Percentiles rank a stretch among this genome's conserved stretches.
Conservation (phyloP, 92 coral and sea anemone species). For the Scolanthus callimorphus region DNA sequence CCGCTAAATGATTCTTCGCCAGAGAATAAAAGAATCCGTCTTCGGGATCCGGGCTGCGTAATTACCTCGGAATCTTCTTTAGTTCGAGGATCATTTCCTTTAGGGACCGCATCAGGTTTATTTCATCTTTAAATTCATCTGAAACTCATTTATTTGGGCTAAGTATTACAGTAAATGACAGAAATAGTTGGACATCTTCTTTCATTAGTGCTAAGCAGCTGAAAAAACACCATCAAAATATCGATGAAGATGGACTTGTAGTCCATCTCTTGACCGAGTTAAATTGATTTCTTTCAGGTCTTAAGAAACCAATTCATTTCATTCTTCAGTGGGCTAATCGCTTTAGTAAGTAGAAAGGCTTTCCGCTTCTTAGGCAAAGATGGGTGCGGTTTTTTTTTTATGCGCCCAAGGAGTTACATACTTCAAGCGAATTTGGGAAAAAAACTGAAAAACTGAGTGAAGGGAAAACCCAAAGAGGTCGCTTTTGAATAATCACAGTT, state of each 20-base stretch:
- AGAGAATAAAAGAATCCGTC: too few relatives aligned
- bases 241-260: slow-evolving; percentile 16
- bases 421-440: too few relatives aligned
- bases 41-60: too few relatives aligned
- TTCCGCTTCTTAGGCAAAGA: background rate
- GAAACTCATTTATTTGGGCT: slow-evolving; percentile 15
- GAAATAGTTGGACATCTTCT: slow-evolving; percentile 12
- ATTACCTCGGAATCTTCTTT: slow-evolving; percentile 8
- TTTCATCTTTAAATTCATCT: slow-evolving; percentile 26
- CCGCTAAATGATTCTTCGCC: too few relatives aligned
- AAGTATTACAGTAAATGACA: slow-evolving; percentile 3
- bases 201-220: slow-evolving; percentile 30
- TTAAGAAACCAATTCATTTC: slow-evolving; percentile 15
- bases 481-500: too few relatives aligned
- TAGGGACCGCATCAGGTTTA: slow-evolving; percentile 20
- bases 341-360: slow-evolving; percentile 6
- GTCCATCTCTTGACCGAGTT: slow-evolving; percentile 3
- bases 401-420: too few relatives aligned
- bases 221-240: slow-evolving; percentile 25
- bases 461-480: too few relatives aligned
- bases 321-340: slow-evolving; percentile 31
- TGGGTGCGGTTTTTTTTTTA: slow-evolving; percentile 4
- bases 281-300: slow-evolving; percentile 17
- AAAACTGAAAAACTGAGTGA: too few relatives aligned
- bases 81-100: slow-evolving; percentile 22